A percentile compares a stretch with the other conserved stretches of the same genome.
Evolutionary conservation across 1,140 invertebrate genomes (phyloP).

Genomic region (Meteorus sp.): DNA sequence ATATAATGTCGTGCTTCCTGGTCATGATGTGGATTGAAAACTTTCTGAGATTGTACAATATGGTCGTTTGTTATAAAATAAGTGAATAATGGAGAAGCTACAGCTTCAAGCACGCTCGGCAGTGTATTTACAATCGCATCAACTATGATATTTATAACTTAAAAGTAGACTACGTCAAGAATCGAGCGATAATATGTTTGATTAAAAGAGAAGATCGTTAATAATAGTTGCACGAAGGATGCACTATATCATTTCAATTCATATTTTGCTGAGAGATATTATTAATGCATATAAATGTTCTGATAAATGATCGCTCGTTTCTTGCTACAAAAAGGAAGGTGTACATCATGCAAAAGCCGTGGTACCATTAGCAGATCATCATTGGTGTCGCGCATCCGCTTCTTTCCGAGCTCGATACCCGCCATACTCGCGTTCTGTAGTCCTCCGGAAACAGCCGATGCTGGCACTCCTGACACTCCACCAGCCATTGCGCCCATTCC

Average conservation of each 20-base stretch:
- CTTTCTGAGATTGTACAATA: background rate
- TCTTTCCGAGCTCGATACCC: constrained; percentile 78
- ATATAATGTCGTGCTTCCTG: background rate
- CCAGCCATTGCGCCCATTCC: constrained; percentile 54
- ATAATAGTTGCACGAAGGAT: background rate
- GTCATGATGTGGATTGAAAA: background rate
- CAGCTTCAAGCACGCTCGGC: constrained; percentile 57
- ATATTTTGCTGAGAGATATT: too few relatives aligned
- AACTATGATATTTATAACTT: constrained; percentile 48
- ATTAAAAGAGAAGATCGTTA: background rate
- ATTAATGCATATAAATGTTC: background rate
- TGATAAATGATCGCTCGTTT: constrained; percentile 24
- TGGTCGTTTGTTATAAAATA: background rate
- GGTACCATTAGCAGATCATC: constrained; percentile 92
- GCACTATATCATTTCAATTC: too few relatives aligned
- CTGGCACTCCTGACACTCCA: constrained; percentile 53
- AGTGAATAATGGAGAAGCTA: constrained; percentile 36
- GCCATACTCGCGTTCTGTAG: constrained; percentile 64
- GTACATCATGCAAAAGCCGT: constrained; percentile 67
- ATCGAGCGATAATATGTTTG: background rate
- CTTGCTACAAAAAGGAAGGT: constrained; percentile 50
- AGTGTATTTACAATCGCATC: constrained; percentile 60
- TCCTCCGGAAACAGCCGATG: constrained; percentile 54
- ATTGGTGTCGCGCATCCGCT: constrained; percentile 79
- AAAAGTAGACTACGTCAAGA: constrained; percentile 34